Percentiles rank a stretch among this genome's conserved stretches.
phyloP scores from a whole-genome alignment of 2,113 vertebrate species.

The Clarias gariepinus region DNA sequence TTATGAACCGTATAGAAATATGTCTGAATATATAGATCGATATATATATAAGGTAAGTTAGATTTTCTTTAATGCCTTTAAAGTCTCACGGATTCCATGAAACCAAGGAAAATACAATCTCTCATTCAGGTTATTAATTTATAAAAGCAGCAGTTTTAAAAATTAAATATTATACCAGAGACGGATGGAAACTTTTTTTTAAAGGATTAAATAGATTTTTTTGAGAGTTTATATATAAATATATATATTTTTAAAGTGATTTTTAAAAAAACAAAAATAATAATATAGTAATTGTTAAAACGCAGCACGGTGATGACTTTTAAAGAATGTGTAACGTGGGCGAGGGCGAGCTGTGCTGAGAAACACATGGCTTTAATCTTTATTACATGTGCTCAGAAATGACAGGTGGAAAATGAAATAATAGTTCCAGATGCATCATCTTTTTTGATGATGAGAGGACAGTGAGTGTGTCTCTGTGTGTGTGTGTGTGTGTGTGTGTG shows the following conservation, averaged over 20 bases:
- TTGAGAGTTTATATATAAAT: no score
- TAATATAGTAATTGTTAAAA: not conserved
- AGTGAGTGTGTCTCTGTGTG: conserved; percentile 41
- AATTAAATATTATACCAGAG: not conserved
- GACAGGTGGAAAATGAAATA: conserved; percentile 57
- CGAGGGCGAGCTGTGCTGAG: conserved; percentile 65
- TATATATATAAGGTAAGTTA: no score
- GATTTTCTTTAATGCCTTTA: no score
- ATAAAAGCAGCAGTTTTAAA: not conserved
- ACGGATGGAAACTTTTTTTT: not conserved
- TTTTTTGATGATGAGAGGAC: conserved; percentile 61
- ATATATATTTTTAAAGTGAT: no score
- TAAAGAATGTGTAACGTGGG: conserved; percentile 49
- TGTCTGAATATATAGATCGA: no score
- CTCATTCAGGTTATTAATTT: not conserved
- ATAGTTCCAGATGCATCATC: conserved; percentile 67
- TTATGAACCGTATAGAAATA: no score
- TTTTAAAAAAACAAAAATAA: not conserved
- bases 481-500: not conserved
- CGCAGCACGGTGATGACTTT: not conserved
- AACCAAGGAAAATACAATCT: not conserved
- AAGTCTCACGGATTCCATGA: no score
- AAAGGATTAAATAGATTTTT: not conserved
- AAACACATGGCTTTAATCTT: conserved; percentile 70
- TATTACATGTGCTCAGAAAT: conserved; percentile 71